Evolutionary conservation across 2,797 vertebrate genomes (phyloP).

Genomic region (Melopsittacus undulatus): DNA sequence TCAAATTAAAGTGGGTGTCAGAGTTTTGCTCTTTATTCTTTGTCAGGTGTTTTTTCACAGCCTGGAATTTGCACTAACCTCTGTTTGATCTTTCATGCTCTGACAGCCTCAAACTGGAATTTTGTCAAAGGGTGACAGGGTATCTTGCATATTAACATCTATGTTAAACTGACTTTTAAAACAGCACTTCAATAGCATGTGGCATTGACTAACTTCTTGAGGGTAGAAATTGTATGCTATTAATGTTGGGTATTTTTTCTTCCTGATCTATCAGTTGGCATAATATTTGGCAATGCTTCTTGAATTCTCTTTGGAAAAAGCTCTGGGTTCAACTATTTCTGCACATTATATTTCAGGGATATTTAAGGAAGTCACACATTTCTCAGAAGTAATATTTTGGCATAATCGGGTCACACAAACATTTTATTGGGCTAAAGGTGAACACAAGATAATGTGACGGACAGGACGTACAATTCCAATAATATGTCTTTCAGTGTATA

Average conservation of each 20-base stretch:
- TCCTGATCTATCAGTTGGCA: background rate
- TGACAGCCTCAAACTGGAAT: background rate
- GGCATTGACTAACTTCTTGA: background rate
- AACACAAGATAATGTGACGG: background rate
- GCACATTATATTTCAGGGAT: background rate
- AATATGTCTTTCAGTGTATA: background rate
- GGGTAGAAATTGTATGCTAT: background rate
- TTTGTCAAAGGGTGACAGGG: background rate
- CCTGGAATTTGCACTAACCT: constrained; percentile 3
- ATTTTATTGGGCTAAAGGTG: background rate
- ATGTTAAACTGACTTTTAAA: background rate
- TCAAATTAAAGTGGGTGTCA: background rate
- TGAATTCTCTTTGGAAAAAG: background rate
- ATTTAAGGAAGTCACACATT: background rate
- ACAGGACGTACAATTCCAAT: background rate
- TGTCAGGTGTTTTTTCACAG: constrained; percentile 8
- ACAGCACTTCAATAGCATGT: background rate
- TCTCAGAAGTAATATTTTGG: background rate
- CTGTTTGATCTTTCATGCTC: background rate
- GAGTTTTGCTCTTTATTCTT: constrained; percentile 25
- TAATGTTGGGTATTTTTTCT: background rate
- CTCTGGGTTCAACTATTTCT: background rate
- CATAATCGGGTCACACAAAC: background rate
- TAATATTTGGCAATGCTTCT: background rate
- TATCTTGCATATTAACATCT: background rate